Evolutionary conservation across 2,797 vertebrate species (phyloP).

Genomic region (Xenopus petersii): DNA sequence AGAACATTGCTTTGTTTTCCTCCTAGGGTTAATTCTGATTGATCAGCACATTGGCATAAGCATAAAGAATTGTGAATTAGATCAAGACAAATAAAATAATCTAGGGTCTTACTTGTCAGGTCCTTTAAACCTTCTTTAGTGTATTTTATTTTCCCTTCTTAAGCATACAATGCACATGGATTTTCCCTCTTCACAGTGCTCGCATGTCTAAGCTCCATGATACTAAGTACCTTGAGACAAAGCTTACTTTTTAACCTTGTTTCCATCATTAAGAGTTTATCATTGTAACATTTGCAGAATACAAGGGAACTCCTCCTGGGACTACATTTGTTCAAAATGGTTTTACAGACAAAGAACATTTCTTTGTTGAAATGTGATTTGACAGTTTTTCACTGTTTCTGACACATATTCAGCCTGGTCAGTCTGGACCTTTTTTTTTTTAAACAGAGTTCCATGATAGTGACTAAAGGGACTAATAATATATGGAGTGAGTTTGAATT

Average conservation of each 20-base stretch:
- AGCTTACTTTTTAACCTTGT: slow-evolving; percentile 26
- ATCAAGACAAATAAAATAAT: background rate
- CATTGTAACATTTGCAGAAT: slow-evolving; percentile 11
- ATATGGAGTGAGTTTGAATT: no score
- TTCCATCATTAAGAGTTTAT: slow-evolving; percentile 19
- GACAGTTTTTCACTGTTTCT: background rate
- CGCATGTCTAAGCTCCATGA: slow-evolving; percentile 6
- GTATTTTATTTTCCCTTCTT: slow-evolving; percentile 21
- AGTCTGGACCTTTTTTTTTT: background rate
- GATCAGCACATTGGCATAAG: background rate
- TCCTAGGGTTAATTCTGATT: background rate
- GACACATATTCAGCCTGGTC: background rate
- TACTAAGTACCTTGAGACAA: slow-evolving; percentile 8
- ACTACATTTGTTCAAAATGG: background rate
- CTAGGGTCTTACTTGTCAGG: background rate
- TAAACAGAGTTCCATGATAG: background rate
- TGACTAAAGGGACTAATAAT: no score
- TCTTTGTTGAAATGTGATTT: background rate
- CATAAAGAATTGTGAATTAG: background rate
- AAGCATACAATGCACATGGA: background rate
- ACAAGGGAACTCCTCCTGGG: background rate
- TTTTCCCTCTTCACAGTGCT: background rate
- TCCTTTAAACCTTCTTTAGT: background rate
- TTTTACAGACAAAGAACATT: background rate
- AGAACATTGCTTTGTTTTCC: background rate